Conservation (phyloP, 1,140 invertebrate species). For the Drosophila subpulchrella region DNA sequence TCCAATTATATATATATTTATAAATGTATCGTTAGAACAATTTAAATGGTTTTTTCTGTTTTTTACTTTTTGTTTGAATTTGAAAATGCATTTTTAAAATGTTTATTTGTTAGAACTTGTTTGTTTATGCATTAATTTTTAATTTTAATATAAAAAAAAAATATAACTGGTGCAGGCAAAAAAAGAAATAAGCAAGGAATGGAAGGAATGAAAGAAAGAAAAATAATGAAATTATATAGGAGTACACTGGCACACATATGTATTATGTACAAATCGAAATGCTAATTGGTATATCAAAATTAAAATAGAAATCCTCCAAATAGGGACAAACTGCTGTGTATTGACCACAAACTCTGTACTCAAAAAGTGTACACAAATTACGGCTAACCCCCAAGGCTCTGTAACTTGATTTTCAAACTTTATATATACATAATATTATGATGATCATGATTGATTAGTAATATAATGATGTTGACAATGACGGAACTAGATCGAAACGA, state of each 20-base stretch:
- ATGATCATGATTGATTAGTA: conserved; percentile 12
- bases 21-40: conserved; percentile 41
- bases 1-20: conserved; percentile 33
- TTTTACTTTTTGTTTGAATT: conserved; percentile 14
- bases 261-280: conserved; percentile 43
- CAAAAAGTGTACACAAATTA: conserved; percentile 25
- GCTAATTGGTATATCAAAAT: conserved; percentile 40
- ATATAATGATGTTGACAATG: conserved; percentile 14
- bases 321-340: conserved; percentile 17
- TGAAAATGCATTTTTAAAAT: conserved; percentile 45
- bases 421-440: conserved; percentile 20
- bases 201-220: conserved; percentile 26
- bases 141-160: conserved; percentile 30
- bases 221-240: conserved; percentile 23
- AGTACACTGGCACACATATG: conserved; percentile 35
- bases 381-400: conserved; percentile 14
- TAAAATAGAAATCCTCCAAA: conserved; percentile 4
- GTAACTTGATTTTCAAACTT: conserved; percentile 19
- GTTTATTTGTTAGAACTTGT: conserved; percentile 49
- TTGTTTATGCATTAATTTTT: conserved; percentile 49
- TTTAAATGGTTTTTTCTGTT: conserved; percentile 37
- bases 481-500: conserved; percentile 21
- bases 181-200: conserved; percentile 21
- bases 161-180: conserved; percentile 76
- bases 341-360: conserved; percentile 14